Percentiles rank a stretch among this genome's conserved stretches.
Conservation (phyloP, 2,113 vertebrate species). For the Peromyscus californicus region DNA sequence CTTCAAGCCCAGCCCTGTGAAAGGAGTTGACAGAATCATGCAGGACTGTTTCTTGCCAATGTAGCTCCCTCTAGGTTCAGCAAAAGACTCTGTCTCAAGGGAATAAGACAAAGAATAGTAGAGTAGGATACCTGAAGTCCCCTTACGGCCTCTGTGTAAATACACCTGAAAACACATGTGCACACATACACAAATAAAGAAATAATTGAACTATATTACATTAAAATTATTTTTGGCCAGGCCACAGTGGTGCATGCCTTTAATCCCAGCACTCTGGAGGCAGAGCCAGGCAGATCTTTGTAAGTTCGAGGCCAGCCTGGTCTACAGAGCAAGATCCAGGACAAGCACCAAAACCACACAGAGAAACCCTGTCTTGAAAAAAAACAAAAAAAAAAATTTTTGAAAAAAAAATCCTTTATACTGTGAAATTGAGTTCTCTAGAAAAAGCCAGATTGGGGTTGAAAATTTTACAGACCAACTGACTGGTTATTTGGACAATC, state of each 20-base stretch:
- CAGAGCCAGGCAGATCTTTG: no score
- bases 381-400: not conserved
- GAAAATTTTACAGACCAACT: not conserved
- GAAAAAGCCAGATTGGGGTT: not conserved
- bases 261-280: no score
- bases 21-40: no score
- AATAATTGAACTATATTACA: no score
- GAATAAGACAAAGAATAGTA: not conserved
- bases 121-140: not conserved
- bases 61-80: not conserved
- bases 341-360: no score
- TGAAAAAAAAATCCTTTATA: not conserved
- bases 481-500: no score
- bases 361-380: no score
- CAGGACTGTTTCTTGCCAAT: not conserved
- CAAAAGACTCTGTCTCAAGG: not conserved
- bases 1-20: no score
- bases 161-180: not conserved
- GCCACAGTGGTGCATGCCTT: no score
- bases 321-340: no score
- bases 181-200: not conserved
- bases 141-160: not conserved
- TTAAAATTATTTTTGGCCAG: no score
- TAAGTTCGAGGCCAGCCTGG: no score
- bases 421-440: not conserved